A percentile compares a stretch with the other conserved stretches of the same genome.
phyloP scores from a whole-genome alignment of 2,888 invertebrate species.

The Leptinotarsa rubiginosa region DNA sequence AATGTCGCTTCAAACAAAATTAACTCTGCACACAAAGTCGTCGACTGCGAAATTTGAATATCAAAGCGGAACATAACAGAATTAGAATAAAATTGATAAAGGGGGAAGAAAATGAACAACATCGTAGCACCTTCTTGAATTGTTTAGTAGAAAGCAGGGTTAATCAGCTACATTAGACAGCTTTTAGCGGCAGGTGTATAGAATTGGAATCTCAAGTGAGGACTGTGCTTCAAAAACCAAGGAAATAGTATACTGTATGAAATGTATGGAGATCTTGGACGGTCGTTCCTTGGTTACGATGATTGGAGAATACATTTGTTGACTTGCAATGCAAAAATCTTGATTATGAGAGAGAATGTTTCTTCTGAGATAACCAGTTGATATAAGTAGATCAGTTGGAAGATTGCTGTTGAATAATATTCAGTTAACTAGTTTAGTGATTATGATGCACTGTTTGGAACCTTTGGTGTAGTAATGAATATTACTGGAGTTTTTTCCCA shows the following conservation, averaged over 20 bases:
- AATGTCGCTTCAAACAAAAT: conserved; percentile 44
- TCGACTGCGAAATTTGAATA: conserved; percentile 40
- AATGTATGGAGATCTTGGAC: background rate
- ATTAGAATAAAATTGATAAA: conserved; percentile 58
- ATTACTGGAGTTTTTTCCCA: no score
- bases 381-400: no score
- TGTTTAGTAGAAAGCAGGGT: conserved; percentile 47
- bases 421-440: no score
- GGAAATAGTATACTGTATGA: conserved; percentile 34
- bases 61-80: conserved; percentile 42
- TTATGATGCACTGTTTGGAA: no score
- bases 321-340: no score
- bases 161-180: conserved; percentile 49
- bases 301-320: no score
- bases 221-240: conserved; percentile 52
- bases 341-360: no score
- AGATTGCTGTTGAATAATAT: no score
- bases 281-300: no score
- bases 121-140: conserved; percentile 47
- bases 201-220: conserved; percentile 55
- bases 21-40: conserved; percentile 42
- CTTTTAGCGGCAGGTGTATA: conserved; percentile 57
- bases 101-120: conserved; percentile 45
- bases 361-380: no score
- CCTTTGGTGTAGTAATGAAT: no score